Conservation (phyloP, 2,888 invertebrate species). For the Junonia oenone region DNA sequence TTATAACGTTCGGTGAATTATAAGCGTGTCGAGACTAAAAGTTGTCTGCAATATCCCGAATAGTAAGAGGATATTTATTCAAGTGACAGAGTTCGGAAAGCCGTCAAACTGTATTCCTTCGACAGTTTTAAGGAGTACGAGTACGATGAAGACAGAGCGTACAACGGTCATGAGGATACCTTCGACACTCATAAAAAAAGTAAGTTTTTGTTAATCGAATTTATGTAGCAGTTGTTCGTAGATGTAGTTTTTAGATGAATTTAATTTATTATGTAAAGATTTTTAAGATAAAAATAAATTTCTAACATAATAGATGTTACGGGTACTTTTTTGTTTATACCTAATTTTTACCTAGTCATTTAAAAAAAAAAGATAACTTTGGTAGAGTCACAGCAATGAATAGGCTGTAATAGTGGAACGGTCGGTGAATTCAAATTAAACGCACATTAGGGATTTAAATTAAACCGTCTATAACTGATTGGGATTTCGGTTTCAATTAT, state of each 20-base stretch:
- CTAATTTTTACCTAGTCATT: background rate
- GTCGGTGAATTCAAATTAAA: background rate
- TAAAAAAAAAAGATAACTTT: background rate
- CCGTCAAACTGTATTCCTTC: constrained; percentile 77
- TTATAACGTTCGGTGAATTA: constrained; percentile 3
- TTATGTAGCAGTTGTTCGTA: constrained; percentile 7
- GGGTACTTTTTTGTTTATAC: too few relatives aligned
- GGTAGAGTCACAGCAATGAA: background rate
- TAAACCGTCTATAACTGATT: background rate
- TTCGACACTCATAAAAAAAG: constrained; percentile 67
- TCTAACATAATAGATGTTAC: too few relatives aligned
- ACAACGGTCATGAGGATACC: constrained; percentile 64
- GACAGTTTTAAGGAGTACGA: constrained; percentile 75
- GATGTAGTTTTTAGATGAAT: constrained; percentile 6
- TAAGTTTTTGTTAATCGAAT: constrained; percentile 34
- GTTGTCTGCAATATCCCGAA: background rate
- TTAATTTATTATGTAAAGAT: too few relatives aligned
- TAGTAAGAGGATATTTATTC: background rate
- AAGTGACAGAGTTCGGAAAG: constrained; percentile 38
- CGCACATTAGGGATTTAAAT: background rate
- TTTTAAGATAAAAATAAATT: too few relatives aligned
- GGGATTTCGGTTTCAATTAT: background rate
- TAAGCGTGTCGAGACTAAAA: constrained; percentile 4
- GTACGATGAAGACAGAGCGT: constrained; percentile 68
- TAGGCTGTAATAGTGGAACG: background rate